A percentile compares a stretch with the other conserved stretches of the same genome.
Conservation (phyloP, 2,888 invertebrate species). For the Exocentrus adspersus region DNA sequence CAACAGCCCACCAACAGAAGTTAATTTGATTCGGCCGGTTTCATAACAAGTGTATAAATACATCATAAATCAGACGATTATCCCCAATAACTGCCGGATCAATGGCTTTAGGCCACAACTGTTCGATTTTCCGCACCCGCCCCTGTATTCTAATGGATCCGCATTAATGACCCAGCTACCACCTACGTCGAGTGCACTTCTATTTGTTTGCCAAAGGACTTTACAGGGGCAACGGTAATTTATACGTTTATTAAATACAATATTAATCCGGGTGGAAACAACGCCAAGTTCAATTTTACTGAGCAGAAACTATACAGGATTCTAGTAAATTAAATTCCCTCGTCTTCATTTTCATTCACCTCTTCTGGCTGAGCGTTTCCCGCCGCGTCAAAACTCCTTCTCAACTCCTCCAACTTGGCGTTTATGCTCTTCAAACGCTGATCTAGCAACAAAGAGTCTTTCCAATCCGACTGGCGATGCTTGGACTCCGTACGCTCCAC, state of each 20-base stretch:
- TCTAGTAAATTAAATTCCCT: too few relatives aligned
- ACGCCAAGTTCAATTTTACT: too few relatives aligned
- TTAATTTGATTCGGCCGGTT: slow-evolving; percentile 55
- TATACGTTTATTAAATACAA: too few relatives aligned
- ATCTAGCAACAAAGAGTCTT: slow-evolving; percentile 25
- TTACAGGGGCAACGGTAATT: too few relatives aligned
- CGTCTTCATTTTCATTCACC: too few relatives aligned
- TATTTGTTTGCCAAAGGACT: too few relatives aligned
- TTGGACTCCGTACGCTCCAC: background rate
- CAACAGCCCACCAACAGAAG: slow-evolving; percentile 46
- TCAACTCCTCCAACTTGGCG: slow-evolving; percentile 21
- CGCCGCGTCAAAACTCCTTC: slow-evolving; percentile 14
- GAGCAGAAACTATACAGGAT: too few relatives aligned
- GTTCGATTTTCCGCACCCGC: slow-evolving; percentile 18
- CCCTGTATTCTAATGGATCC: slow-evolving; percentile 10
- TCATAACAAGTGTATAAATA: slow-evolving; percentile 60
- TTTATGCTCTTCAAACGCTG: slow-evolving; percentile 31
- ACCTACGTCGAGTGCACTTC: slow-evolving; percentile 19
- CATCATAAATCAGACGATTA: slow-evolving; percentile 59
- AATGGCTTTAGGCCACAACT: slow-evolving; percentile 34
- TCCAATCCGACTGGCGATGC: slow-evolving; percentile 9
- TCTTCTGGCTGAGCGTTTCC: too few relatives aligned
- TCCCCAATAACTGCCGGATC: slow-evolving; percentile 41
- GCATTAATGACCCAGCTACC: slow-evolving; percentile 13
- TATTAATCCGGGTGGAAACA: too few relatives aligned